These are phyloP conservation scores for Andinoacara biseriatus DNA, from an alignment of 2,113 vertebrate genomes.

Conservation along the genomic window DNA sequence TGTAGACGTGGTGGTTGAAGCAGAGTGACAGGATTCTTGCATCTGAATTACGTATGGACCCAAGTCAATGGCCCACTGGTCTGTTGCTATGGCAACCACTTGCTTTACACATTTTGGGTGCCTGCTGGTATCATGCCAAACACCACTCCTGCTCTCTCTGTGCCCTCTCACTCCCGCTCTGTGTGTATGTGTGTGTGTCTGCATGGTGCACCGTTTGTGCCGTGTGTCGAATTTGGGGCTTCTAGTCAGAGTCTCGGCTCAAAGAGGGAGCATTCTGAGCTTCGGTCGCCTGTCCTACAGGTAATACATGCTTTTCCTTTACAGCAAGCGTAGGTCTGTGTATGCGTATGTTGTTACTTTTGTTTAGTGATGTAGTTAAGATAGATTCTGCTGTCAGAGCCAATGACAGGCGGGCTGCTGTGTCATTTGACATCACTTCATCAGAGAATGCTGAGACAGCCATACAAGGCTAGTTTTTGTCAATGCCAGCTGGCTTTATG, in stretches of 20 bases:
- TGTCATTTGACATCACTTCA: conserved; percentile 47
- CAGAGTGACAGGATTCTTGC: conserved; percentile 20
- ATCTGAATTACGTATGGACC: conserved; percentile 44
- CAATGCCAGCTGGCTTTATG: conserved; percentile 8
- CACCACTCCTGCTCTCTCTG: conserved; percentile 54
- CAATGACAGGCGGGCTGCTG: not conserved
- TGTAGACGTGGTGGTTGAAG: not conserved
- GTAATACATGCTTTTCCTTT: conserved; percentile 54
- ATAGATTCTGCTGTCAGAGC: conserved; percentile 22
- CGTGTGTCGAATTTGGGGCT: conserved; percentile 46
- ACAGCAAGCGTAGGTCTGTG: not conserved
- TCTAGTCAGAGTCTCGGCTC: conserved; percentile 53
- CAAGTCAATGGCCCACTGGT: conserved; percentile 51
- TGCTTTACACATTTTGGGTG: conserved; percentile 65
- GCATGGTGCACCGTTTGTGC: conserved; percentile 22
- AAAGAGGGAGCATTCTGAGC: conserved; percentile 42
- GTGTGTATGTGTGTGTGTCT: conserved; percentile 3
- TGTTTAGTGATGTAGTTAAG: not conserved
- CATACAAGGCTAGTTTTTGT: conserved; percentile 24
- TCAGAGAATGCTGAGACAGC: conserved; percentile 49
- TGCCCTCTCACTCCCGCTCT: conserved; percentile 50
- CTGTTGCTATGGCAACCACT: conserved; percentile 77
- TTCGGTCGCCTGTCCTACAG: conserved; percentile 34
- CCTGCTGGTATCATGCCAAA: conserved; percentile 58
- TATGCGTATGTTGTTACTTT: not conserved